These are phyloP conservation scores for Trachelus troglodyta DNA, from an alignment of 2,888 invertebrate genomes.

Conservation along the genomic window DNA sequence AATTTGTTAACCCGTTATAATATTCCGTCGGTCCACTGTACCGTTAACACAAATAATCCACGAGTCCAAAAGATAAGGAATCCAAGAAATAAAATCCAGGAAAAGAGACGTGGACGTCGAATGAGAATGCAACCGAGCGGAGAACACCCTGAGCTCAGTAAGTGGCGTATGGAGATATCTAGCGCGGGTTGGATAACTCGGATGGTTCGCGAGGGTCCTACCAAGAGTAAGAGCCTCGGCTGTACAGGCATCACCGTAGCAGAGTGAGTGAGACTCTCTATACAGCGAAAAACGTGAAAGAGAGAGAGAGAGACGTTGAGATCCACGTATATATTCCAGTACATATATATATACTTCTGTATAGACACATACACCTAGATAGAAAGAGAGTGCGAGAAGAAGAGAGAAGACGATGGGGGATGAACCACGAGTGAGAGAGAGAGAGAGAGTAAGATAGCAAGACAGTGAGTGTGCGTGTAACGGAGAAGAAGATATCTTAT, in stretches of 20 bases:
- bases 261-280: not conserved
- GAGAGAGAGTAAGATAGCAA: slow-evolving; percentile 25
- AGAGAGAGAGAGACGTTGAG: slow-evolving; percentile 3
- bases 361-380: not conserved
- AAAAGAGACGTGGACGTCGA: not conserved
- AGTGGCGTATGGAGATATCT: slow-evolving; percentile 62
- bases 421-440: slow-evolving; percentile 15
- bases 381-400: slow-evolving; percentile 1
- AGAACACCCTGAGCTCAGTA: slow-evolving; percentile 58
- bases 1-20: not conserved
- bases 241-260: not conserved
- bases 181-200: slow-evolving; percentile 48
- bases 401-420: not conserved
- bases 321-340: not conserved
- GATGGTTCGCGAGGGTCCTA: slow-evolving; percentile 47
- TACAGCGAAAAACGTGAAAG: not conserved
- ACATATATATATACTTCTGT: not conserved
- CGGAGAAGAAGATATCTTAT: not conserved
- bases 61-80: not conserved
- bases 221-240: slow-evolving; percentile 16
- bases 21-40: not conserved
- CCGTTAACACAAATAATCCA: not conserved
- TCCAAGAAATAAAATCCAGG: not conserved
- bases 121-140: slow-evolving; percentile 41
- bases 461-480: slow-evolving; percentile 1